phyloP scores from a whole-genome alignment of 2,113 vertebrate species.

The Ivindomyrus marchei region DNA sequence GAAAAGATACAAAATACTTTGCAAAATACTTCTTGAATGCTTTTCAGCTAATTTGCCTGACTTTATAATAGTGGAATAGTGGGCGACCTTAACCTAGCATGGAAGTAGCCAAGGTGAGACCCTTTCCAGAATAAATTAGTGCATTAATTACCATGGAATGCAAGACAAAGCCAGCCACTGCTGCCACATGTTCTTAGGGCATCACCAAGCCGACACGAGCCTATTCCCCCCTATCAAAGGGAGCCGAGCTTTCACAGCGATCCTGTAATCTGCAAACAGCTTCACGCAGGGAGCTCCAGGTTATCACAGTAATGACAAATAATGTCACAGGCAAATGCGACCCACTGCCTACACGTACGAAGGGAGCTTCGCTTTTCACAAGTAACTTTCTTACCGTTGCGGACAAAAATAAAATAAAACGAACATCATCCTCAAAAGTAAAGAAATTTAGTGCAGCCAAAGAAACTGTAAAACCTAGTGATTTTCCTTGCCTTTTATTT shows the following conservation, averaged over 20 bases:
- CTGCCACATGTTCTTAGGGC: background rate
- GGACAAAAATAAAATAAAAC: too few relatives aligned
- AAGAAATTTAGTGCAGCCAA: background rate
- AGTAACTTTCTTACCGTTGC: background rate
- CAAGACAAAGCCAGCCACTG: background rate
- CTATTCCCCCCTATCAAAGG: background rate
- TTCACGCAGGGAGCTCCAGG: background rate
- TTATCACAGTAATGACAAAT: conserved; percentile 30
- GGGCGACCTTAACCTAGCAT: background rate
- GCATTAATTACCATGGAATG: background rate
- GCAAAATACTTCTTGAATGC: background rate
- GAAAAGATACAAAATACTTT: background rate
- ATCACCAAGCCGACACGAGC: background rate
- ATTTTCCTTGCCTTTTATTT: background rate
- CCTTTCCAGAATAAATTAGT: background rate
- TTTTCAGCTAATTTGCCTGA: background rate
- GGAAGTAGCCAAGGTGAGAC: background rate
- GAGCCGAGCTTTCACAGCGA: background rate
- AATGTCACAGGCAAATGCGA: conserved; percentile 34
- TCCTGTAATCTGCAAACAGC: conserved; percentile 22
- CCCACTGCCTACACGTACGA: background rate
- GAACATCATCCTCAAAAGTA: background rate
- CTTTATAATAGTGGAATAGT: background rate
- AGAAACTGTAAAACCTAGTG: background rate
- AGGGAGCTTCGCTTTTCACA: conserved; percentile 4